Evolutionary conservation across 1,140 invertebrate genomes (phyloP), one percentile per base, ranked within the genome.

Genomic region (Drosophila kepulauana): DNA sequence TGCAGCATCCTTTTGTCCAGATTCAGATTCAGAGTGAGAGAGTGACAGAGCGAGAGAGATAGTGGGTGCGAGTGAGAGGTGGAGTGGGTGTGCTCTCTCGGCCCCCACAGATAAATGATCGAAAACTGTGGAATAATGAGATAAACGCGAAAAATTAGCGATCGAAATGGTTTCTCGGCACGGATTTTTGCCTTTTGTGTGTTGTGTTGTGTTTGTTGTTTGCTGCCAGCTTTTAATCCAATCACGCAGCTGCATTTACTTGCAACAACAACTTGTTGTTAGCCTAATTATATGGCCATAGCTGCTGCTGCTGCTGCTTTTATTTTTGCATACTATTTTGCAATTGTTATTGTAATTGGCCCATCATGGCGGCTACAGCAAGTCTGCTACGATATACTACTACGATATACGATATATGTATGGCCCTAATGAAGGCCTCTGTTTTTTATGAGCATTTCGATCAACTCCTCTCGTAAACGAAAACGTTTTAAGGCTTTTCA

Each of bases 111-210:
- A 84, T 90, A 90, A 90, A 90, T 87, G 88, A 78, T 88, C 75
- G 71, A 91, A 90, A 91, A 82, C 86, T 90, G 88, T 88, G 82
- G 87, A 91, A 90, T 90, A 90, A 91, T 90, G 87, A 90, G 87
- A 90, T 90, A 90, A 90, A 90, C 82, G 87, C 87, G 87, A 90
- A 90, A 90, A 90, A 90, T 90, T 90, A 90, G 82, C 87, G 69
- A 87, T 90, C 77, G 71, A 73, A 78, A 84, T 88, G 76, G 66
- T 48, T 58, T 48, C 48, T 78, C 79, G 65, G 69, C 67, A 71
- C 64, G 54, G 73, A 46, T 84, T 70, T 63, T 70, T 57, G 8
- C 30, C n/a, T 3, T 8, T 41, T 62, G 48, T 11, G 58, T 72
- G 20, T 61, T 65, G 67, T 57, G 13, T 68, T 51, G 67, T 74